phyloP scores from a whole-genome alignment of 2,888 invertebrate genomes.

The Phaonia tiefii region DNA sequence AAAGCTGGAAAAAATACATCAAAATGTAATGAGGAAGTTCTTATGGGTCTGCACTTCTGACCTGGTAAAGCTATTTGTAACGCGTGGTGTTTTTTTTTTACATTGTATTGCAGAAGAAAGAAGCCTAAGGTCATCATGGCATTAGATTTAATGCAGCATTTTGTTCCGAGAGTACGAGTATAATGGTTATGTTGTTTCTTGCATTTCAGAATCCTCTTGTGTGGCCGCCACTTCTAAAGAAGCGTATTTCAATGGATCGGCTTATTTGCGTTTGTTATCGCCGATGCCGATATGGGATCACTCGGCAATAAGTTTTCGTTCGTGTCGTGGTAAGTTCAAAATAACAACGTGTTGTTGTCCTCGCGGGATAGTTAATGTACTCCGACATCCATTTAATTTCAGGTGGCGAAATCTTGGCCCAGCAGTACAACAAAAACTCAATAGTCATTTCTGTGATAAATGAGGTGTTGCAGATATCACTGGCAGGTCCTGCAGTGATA shows the following conservation, averaged over 20 bases:
- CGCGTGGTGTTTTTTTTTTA: slow-evolving; percentile 30
- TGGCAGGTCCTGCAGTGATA: slow-evolving; percentile 80
- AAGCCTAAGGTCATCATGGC: slow-evolving; percentile 20
- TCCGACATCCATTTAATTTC: slow-evolving; percentile 50
- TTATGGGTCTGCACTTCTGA: slow-evolving; percentile 51
- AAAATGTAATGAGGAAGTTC: slow-evolving; percentile 27
- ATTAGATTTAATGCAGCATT: neutral
- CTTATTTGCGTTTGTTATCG: slow-evolving; percentile 87
- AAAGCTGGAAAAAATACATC: slow-evolving; percentile 13
- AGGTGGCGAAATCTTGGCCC: slow-evolving; percentile 88
- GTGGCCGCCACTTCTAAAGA: slow-evolving; percentile 82
- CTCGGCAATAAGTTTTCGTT: slow-evolving; percentile 90
- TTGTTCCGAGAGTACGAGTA: neutral
- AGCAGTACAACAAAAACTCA: slow-evolving; percentile 85
- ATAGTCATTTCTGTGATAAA: slow-evolving; percentile 84
- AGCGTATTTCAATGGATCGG: slow-evolving; percentile 91
- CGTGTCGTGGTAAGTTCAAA: slow-evolving; percentile 85
- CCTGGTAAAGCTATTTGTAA: slow-evolving; percentile 62
- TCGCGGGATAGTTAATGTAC: neutral
- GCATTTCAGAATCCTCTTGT: slow-evolving; percentile 52
- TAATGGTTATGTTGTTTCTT: neutral
- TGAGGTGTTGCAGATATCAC: slow-evolving; percentile 83
- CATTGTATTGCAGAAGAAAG: neutral
- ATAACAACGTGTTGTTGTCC: too few species aligned
- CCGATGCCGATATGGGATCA: slow-evolving; percentile 90